These are phyloP conservation scores for Strongylocentrotus purpuratus DNA, from an alignment of 35 echinoderm and acorn worm species.

Conservation along the genomic window DNA sequence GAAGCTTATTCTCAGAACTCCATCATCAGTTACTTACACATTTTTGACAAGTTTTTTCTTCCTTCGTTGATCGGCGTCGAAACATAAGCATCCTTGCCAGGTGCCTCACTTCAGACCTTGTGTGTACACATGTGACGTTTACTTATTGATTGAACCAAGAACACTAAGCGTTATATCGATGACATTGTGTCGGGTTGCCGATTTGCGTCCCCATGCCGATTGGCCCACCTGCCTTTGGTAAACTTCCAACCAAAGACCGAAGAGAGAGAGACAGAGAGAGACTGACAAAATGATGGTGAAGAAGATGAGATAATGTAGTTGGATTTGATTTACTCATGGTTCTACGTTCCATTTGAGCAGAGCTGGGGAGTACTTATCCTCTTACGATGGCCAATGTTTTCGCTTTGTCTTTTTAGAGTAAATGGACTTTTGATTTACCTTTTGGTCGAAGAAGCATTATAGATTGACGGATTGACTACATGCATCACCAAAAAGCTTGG, in stretches of 20 bases:
- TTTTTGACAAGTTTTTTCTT: constrained; percentile 14
- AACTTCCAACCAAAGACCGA: neutral
- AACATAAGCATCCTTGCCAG: constrained; percentile 8
- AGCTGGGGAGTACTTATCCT: neutral
- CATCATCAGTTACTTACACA: neutral
- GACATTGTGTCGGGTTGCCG: constrained; percentile 36
- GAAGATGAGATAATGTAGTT: neutral
- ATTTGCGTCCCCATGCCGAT: neutral
- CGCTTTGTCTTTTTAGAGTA: neutral
- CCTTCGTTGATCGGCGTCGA: neutral
- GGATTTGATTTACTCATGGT: neutral
- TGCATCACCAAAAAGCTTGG: neutral
- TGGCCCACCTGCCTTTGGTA: constrained; percentile 34
- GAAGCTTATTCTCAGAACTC: neutral
- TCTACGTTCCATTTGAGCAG: neutral
- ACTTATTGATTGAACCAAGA: neutral
- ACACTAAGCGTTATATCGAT: constrained; percentile 41
- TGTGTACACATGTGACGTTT: constrained; percentile 23
- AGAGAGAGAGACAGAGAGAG: neutral
- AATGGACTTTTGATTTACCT: neutral
- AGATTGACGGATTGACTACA: neutral
- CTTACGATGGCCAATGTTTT: neutral
- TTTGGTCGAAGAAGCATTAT: neutral
- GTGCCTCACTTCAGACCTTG: constrained; percentile 9
- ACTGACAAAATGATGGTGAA: neutral